Evolutionary conservation across 2,797 vertebrate species (phyloP).

Genomic region (Artibeus jamaicensis): DNA sequence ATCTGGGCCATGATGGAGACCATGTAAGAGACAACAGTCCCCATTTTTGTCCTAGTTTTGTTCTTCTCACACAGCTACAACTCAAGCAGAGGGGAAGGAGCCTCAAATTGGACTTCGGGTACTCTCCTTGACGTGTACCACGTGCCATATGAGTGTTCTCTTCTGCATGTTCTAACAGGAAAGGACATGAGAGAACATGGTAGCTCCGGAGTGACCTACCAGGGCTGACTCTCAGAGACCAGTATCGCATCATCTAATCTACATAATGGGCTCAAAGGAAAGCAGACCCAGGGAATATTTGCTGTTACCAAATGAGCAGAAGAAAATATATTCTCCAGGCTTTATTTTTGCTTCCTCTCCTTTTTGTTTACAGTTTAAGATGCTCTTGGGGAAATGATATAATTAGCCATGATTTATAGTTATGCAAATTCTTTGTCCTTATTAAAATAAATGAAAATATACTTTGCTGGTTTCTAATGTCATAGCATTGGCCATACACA

Average conservation of each 20-base stretch:
- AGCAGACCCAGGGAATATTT: neutral
- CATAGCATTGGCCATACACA: neutral
- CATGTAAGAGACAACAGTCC: neutral
- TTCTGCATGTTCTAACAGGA: neutral
- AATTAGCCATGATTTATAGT: neutral
- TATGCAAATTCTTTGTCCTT: neutral
- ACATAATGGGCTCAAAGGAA: neutral
- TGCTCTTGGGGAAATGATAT: neutral
- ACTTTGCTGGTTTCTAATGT: neutral
- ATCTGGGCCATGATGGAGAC: neutral
- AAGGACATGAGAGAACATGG: neutral
- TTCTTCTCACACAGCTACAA: neutral
- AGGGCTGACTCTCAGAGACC: neutral
- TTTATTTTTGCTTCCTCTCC: neutral
- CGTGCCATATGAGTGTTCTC: neutral
- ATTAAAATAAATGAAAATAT: slow-evolving; percentile 24
- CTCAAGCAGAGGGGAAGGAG: neutral
- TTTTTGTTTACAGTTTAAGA: neutral
- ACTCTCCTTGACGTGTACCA: neutral
- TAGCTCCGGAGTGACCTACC: neutral
- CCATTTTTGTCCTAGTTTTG: neutral
- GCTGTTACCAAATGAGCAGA: neutral
- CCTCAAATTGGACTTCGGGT: neutral
- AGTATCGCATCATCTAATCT: neutral
- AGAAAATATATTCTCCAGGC: neutral